phyloP scores from a whole-genome alignment of 30 jellyfish, hydroid and myxozoan species.

The Hydra vulgaris region DNA sequence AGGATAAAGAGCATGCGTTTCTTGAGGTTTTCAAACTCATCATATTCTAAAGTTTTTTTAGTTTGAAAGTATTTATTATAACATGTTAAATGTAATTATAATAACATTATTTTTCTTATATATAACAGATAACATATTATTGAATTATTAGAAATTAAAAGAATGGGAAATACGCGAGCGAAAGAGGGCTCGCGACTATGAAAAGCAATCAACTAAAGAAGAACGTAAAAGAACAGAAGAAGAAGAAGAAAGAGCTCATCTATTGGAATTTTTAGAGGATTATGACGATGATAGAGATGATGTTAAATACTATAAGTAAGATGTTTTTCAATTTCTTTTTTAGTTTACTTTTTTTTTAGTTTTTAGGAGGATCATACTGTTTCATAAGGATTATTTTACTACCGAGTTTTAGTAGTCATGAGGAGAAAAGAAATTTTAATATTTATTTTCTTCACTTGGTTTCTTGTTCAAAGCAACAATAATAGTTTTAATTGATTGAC shows the following conservation, averaged over 20 bases:
- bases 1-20: conserved; percentile 62
- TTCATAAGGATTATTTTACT: too few relatives aligned
- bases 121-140: too few relatives aligned
- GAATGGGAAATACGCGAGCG: conserved; percentile 94
- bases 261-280: conserved; percentile 87
- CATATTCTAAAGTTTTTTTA: not conserved
- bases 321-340: not conserved
- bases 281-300: conserved; percentile 98
- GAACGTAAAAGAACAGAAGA: conserved; percentile 52
- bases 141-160: conserved; percentile 42
- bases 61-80: too few relatives aligned
- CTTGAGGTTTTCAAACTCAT: conserved; percentile 45
- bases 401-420: too few relatives aligned
- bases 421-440: too few relatives aligned
- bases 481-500: too few relatives aligned
- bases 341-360: not conserved
- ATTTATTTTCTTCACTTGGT: too few relatives aligned
- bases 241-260: conserved; percentile 79
- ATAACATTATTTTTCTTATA: too few relatives aligned
- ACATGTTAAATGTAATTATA: too few relatives aligned
- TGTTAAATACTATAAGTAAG: conserved; percentile 71
- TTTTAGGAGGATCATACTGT: too few relatives aligned
- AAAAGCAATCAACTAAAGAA: conserved; percentile 61
- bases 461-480: too few relatives aligned
- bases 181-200: conserved; percentile 82